phyloP scores from a whole-genome alignment of 2,113 vertebrate genomes.

The Egretta garzetta region DNA sequence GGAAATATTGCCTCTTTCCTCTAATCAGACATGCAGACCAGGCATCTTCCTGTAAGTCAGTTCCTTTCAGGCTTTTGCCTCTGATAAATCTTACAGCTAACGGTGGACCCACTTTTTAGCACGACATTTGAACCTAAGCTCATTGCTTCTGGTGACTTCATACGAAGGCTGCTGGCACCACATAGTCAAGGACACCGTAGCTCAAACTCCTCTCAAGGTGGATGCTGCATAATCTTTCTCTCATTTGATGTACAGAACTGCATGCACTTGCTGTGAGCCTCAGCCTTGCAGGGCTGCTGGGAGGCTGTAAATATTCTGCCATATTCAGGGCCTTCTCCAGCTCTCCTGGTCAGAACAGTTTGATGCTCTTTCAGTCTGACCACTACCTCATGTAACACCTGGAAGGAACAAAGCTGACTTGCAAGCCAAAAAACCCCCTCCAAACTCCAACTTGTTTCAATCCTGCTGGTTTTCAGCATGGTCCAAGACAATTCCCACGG shows the following conservation, averaged over 20 bases:
- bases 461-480: not conserved
- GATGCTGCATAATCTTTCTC: not conserved
- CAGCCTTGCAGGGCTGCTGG: not conserved
- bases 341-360: not conserved
- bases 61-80: not conserved
- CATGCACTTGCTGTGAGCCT: not conserved
- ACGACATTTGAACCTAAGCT: not conserved
- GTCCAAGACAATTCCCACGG: not conserved
- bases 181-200: not conserved
- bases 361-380: not conserved
- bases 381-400: rapidly evolving
- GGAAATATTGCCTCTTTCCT: not conserved
- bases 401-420: not conserved
- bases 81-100: constrained; percentile 31
- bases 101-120: not conserved
- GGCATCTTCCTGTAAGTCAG: constrained; percentile 16
- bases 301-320: not conserved
- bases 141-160: constrained; percentile 37
- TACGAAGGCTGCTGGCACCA: constrained; percentile 36
- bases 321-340: not conserved
- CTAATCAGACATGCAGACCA: constrained; percentile 17
- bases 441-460: rapidly evolving
- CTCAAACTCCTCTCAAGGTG: not conserved
- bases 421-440: not conserved
- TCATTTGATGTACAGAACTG: not conserved